Evolutionary conservation across 1,140 invertebrate genomes (phyloP), one percentile per base, ranked within the genome.

Genomic region (Pteromalus puparum): DNA sequence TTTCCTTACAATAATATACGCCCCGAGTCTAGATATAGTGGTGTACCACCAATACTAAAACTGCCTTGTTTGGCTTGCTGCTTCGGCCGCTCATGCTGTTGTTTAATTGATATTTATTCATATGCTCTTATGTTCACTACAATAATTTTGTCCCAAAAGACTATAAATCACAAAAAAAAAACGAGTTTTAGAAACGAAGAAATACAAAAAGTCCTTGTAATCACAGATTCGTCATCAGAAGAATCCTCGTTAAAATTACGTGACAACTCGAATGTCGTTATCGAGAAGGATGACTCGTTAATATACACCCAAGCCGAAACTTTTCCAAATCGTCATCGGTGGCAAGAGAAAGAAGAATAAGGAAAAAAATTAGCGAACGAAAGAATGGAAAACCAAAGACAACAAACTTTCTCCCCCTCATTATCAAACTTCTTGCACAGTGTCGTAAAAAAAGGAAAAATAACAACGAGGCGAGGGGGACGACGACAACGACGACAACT

Each of bases 371-470:
- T 73, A 12, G 70, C 13, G 12, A n/a, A 30, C 13, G 24, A 75
- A 26, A 75, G 74, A 21, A 75, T 26, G 42, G 46, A 10, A 24
- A 21, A 53, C 7, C 21, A 48, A 26, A 48, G 10, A 21, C 76
- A 21, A 38, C 3, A 79, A 79, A 38, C 34, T 68, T 79, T 67
- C 61, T n/a, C 53, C 81, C 65, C 79, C 48, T 85, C 83, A 70
- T 86, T 86, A 84, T 81, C 38, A 68, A 70, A 84, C 68, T 68
- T 46, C 28, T 80, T 46, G 79, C 72, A 75, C 72, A 28, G 28
- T 46, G 30, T 77, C 78, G 77, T 73, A 79, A 81, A 79, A 68
- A 30, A 7, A 67, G 34, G 72, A 18, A 42, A 67, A 38, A 30
- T 13, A 70, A 70, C 15, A 70, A 30, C 67, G 26, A 70, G 1